Percentiles rank a stretch among this genome's conserved stretches.
Conservation (phyloP, 2,113 vertebrate species). For the Pollachius pollachius region DNA sequence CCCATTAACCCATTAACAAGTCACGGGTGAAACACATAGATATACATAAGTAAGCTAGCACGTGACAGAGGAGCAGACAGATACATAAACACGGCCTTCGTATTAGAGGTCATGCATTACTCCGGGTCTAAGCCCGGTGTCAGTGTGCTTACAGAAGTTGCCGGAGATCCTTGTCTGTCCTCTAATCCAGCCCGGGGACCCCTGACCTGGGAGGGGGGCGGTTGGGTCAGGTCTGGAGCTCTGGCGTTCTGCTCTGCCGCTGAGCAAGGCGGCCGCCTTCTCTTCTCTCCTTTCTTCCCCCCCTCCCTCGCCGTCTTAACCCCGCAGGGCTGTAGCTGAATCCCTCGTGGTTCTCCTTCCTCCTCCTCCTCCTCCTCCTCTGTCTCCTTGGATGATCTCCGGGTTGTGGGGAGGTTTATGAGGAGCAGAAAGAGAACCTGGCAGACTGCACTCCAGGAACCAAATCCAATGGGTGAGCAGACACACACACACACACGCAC, state of each 20-base stretch:
- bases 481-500: background rate
- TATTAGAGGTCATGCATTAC: slow-evolving; percentile 26
- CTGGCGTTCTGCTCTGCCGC: background rate
- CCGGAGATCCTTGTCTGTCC: slow-evolving; percentile 44
- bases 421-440: slow-evolving; percentile 18
- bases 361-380: slow-evolving; percentile 9
- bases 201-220: slow-evolving; percentile 23
- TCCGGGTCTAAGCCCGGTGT: background rate
- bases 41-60: slow-evolving; percentile 26
- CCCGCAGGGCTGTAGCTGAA: background rate
- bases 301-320: background rate
- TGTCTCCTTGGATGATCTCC: too few species aligned
- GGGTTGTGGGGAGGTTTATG: too few species aligned
- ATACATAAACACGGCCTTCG: too few species aligned
- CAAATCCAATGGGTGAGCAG: slow-evolving; percentile 15
- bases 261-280: background rate
- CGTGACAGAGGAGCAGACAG: slow-evolving; percentile 41
- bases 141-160: slow-evolving; percentile 32
- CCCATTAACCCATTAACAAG: too few species aligned
- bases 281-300: slow-evolving; percentile 21
- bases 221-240: background rate
- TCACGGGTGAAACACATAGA: too few species aligned
- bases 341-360: background rate
- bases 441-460: slow-evolving; percentile 12
- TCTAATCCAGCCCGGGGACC: slow-evolving; percentile 47